phyloP scores from a whole-genome alignment of 2,888 invertebrate genomes.

The Cordilura impudica region DNA sequence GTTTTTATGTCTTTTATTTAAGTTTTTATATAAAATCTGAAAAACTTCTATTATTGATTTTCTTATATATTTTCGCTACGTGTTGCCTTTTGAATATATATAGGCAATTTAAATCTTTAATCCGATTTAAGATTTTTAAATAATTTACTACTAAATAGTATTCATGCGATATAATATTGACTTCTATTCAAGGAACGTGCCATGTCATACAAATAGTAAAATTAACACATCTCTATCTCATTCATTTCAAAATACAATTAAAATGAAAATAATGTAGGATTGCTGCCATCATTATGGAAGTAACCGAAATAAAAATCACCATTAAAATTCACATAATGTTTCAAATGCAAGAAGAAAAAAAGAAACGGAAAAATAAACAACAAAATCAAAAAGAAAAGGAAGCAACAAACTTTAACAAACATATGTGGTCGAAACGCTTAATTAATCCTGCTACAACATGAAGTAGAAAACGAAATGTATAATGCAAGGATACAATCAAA shows the following conservation, averaged over 20 bases:
- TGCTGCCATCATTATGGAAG: constrained; percentile 22
- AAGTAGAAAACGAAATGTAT: constrained; percentile 64
- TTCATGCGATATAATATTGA: neutral
- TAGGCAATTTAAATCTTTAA: no score
- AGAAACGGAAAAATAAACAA: neutral
- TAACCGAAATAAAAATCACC: constrained; percentile 63
- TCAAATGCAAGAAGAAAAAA: constrained; percentile 45
- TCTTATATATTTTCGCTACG: no score
- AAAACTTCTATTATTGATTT: no score
- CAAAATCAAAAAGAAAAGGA: neutral
- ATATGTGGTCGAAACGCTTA: constrained; percentile 65
- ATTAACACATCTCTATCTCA: constrained; percentile 47
- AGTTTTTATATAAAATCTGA: no score
- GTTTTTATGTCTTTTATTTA: no score
- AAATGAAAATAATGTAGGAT: constrained; percentile 60
- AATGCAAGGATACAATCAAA: constrained; percentile 44
- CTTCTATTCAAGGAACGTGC: constrained; percentile 33
- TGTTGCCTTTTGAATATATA: no score
- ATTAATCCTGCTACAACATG: constrained; percentile 69
- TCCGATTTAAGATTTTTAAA: no score
- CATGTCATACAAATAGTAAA: constrained; percentile 27
- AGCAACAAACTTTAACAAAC: constrained; percentile 38
- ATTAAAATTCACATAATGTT: constrained; percentile 71
- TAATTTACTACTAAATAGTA: no score
- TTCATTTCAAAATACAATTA: constrained; percentile 60